Evolutionary conservation across 1,140 invertebrate genomes (phyloP).

Genomic region (Andricus grossulariae): DNA sequence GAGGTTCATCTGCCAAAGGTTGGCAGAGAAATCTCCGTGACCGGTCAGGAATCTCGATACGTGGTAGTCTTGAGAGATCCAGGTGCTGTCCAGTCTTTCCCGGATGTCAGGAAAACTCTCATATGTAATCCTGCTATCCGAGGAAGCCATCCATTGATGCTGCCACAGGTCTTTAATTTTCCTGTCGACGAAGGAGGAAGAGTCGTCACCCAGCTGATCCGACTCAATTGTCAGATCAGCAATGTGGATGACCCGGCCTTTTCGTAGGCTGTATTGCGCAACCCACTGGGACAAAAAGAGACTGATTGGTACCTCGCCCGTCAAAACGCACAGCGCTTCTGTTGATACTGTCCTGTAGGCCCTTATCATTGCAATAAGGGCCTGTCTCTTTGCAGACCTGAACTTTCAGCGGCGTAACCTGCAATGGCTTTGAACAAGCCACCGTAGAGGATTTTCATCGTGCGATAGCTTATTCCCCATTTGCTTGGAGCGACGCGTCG

Average conservation of each 20-base stretch:
- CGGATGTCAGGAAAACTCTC: no score
- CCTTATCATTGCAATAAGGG: conserved; percentile 8
- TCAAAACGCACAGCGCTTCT: conserved; percentile 3
- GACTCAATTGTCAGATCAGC: neutral
- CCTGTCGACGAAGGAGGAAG: neutral
- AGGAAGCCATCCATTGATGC: no score
- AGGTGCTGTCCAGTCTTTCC: no score
- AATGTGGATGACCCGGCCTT: neutral
- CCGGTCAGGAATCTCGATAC: no score
- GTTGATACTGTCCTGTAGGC: conserved; percentile 18
- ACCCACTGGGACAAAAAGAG: neutral
- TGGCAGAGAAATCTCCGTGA: no score
- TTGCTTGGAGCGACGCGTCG: neutral
- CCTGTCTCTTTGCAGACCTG: neutral
- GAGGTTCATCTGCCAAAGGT: neutral
- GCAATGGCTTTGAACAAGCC: conserved; percentile 1
- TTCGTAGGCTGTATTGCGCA: neutral
- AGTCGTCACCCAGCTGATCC: neutral
- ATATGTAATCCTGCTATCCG: no score
- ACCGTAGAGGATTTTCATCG: neutral
- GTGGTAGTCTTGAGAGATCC: no score
- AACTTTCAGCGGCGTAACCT: neutral
- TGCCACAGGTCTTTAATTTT: neutral
- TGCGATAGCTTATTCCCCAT: conserved; percentile 34
- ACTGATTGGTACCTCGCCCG: neutral